Base-by-base conservation (phyloP, 2,113 vertebrate species). In the Scolopax mira region DNA sequence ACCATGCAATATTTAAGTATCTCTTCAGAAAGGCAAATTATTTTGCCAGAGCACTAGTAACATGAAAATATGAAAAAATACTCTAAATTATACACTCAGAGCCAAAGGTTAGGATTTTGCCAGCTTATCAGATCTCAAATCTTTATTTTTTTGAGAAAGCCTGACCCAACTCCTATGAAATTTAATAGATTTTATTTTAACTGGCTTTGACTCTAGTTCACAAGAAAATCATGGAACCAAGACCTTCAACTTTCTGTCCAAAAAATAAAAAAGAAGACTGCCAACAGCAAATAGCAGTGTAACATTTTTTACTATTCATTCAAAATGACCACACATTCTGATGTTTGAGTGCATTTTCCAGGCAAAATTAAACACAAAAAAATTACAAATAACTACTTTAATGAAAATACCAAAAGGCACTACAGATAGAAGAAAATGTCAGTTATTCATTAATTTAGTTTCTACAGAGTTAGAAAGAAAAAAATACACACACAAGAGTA, bases 91-190 rank as follows among this genome's bases (percentile, higher is more conserved):
- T 15, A 88, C 25, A 24, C 17, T 44, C 28, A n/a, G 49, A 91
- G 62, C 4, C 75, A 85, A 94, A 94, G 52, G 51, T 87, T 52
- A 90, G 51, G 77, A 80, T 88, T 91, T 84, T 85, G 85, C 73
- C 42, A 71, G 51, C 4, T 1, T 31, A 84, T 71, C 82, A 74
- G 11, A 67, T 66, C 93, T 77, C 25, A 80, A 74, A 82, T 64
- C 18, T 42, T 79, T 41, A 6, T 69, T 85, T 96, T 61, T 80
- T 90, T 86, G 61, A 86, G 33, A 70, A 84, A 83, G 55, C 13
- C 30, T 64, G 48, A 77, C 28, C 67, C 52, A 81, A 61, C 35
- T 75, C 48, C 41, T 55, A 15, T 15, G 33, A 91, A 95, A 90
- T 61, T 71, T 18, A 94, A 24, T 13, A 73, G 28, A 88, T 71